Evolutionary conservation across 2,888 invertebrate species (phyloP).

Genomic region (Lycophotia porphyrea): DNA sequence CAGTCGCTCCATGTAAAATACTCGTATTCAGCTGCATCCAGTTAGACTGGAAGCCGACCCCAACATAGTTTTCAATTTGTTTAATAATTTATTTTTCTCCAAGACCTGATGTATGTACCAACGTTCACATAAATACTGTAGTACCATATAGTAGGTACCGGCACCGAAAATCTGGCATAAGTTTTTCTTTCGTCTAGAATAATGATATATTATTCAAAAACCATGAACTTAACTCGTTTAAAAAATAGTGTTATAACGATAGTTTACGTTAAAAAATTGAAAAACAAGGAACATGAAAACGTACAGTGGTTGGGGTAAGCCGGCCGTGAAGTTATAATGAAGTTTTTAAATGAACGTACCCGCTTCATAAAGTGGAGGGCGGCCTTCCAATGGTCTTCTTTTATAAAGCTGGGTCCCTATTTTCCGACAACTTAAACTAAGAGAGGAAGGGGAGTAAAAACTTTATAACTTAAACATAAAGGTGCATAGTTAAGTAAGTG

Average conservation of each 20-base stretch:
- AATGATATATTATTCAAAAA: not conserved
- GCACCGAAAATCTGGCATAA: not conserved
- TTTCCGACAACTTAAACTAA: constrained; percentile 60
- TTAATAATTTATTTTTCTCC: not conserved
- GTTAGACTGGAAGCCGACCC: not conserved
- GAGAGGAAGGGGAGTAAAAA: constrained; percentile 30
- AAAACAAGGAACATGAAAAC: constrained; percentile 61
- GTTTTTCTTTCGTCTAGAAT: not conserved
- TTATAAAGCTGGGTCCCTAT: constrained; percentile 71
- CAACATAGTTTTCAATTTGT: not conserved
- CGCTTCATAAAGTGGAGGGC: constrained; percentile 75
- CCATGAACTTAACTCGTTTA: not conserved
- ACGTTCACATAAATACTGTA: not conserved
- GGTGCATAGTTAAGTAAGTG: not conserved
- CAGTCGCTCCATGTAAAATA: too few relatives aligned
- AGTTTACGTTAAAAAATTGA: constrained; percentile 27
- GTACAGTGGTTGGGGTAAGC: constrained; percentile 62
- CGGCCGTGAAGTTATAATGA: constrained; percentile 80
- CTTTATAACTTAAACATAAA: not conserved
- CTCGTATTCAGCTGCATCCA: too few relatives aligned
- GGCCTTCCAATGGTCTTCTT: constrained; percentile 78
- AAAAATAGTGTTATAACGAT: not conserved
- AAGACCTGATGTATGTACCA: not conserved
- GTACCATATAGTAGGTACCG: not conserved
- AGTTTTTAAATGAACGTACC: constrained; percentile 82